A percentile compares a stretch with the other conserved stretches of the same genome.
These are phyloP conservation scores for Balearica regulorum DNA, from an alignment of 2,797 vertebrate genomes.

Conservation along the genomic window DNA sequence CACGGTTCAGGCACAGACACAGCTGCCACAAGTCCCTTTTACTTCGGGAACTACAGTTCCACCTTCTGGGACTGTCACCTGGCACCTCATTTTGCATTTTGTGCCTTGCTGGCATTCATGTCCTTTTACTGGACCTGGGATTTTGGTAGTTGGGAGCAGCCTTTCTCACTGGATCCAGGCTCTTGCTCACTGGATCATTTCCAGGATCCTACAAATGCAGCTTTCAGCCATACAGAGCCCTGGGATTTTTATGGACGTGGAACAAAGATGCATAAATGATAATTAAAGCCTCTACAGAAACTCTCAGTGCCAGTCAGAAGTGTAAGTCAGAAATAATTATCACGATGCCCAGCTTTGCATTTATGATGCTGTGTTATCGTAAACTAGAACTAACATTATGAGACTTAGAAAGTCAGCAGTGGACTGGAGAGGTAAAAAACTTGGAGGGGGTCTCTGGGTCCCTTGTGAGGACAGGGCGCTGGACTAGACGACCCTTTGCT, in stretches of 20 bases:
- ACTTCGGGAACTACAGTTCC: background rate
- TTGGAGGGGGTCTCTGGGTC: background rate
- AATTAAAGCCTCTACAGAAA: constrained; percentile 36
- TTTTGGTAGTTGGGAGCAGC: background rate
- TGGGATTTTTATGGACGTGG: background rate
- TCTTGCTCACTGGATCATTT: background rate
- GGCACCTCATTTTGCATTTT: background rate
- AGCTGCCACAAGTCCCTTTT: background rate
- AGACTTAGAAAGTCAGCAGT: background rate
- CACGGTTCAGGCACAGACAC: background rate
- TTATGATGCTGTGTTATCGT: background rate
- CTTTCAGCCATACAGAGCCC: constrained; percentile 5
- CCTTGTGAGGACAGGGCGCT: background rate
- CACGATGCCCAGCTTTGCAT: background rate
- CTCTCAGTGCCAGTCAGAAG: background rate
- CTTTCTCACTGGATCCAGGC: background rate
- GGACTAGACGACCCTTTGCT: background rate
- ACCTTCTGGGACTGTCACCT: background rate
- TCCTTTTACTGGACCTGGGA: background rate
- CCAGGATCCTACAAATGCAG: constrained; percentile 5
- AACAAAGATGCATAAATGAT: constrained; percentile 29
- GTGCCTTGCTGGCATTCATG: background rate
- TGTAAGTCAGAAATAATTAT: constrained; percentile 48
- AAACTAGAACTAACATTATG: background rate
- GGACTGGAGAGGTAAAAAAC: background rate